Evolutionary conservation across 2,797 vertebrate species (phyloP), one percentile per base, ranked within the genome.

Genomic region (Danionella dracula): DNA sequence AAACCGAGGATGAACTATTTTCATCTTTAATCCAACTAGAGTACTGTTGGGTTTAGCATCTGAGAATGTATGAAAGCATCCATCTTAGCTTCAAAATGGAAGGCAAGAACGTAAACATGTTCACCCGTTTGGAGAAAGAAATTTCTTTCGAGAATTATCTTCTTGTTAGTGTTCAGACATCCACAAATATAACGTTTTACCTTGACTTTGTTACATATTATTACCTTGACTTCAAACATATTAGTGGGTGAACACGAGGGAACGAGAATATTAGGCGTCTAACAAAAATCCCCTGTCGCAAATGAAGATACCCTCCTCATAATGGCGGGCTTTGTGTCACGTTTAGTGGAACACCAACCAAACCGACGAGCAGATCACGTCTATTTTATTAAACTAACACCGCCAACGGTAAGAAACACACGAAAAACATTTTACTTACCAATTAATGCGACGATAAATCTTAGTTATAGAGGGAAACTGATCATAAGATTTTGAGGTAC

Each of bases 1-100:
- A n/a, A n/a, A n/a, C n/a, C n/a, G n/a, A n/a, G n/a, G n/a, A n/a
- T n/a, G 23, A 27, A 27, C 23, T 27, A 6, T 27, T 53, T 42
- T 5, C 5, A 1, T 3, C 8, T 32, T 40, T 41, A 20, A 32
- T 9, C 40, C 1, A 53, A 42, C 12, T 51, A n/a, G 42, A 53
- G 16, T 12, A 12, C 16, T 63, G 27, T 17, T 34, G 9, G 38
- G 53, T 56, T 46, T 11, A 55, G 6, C 11, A 29, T 41, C 56
- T 78, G 75, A 70, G 84, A 85, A 78, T 84, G 83, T 83, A 77
- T 83, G 81, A 83, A 78, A 86, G 86, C 88, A 82, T 88, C 88
- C 87, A 89, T 89, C 78, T 88, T 89, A 86, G 84, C 83, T 82
- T 81, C 85, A 88, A 89, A 89, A 90, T 89, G 87, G 86, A 88